phyloP scores from a whole-genome alignment of 2,113 vertebrate genomes.

The Psephotus haematonotus region DNA sequence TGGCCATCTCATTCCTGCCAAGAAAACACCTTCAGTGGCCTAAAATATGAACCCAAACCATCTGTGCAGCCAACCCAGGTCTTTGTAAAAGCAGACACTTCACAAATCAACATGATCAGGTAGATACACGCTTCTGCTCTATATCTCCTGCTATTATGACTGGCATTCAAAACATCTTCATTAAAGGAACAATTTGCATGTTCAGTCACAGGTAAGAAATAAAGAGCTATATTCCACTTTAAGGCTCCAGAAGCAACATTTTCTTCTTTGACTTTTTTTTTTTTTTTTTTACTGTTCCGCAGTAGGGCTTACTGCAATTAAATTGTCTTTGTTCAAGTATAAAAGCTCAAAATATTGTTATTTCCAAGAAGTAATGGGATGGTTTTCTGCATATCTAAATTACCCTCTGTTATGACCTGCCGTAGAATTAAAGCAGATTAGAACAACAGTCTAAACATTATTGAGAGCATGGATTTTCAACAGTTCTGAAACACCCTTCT shows the following conservation, averaged over 20 bases:
- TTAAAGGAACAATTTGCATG: background rate
- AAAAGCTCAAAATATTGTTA: slow-evolving; percentile 25
- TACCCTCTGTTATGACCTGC: background rate
- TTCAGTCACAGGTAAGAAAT: background rate
- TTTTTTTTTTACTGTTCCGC: background rate
- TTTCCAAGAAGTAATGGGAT: slow-evolving; percentile 1
- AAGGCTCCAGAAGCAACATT: background rate
- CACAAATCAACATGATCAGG: background rate
- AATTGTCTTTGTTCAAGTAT: background rate
- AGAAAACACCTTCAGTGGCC: background rate
- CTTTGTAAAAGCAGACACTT: background rate
- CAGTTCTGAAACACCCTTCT: background rate
- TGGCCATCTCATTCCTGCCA: slow-evolving; percentile 7
- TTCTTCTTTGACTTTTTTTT: background rate
- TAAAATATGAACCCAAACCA: background rate
- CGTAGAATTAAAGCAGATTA: background rate
- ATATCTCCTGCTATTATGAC: background rate
- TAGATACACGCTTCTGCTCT: background rate
- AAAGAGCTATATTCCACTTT: background rate
- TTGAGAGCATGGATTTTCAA: background rate
- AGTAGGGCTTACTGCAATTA: background rate
- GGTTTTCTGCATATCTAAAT: slow-evolving; percentile 27
- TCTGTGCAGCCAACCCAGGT: background rate
- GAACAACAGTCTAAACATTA: background rate
- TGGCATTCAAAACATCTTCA: background rate